Conservation (phyloP, 1,140 invertebrate species). For the Vanessa tameamea region DNA sequence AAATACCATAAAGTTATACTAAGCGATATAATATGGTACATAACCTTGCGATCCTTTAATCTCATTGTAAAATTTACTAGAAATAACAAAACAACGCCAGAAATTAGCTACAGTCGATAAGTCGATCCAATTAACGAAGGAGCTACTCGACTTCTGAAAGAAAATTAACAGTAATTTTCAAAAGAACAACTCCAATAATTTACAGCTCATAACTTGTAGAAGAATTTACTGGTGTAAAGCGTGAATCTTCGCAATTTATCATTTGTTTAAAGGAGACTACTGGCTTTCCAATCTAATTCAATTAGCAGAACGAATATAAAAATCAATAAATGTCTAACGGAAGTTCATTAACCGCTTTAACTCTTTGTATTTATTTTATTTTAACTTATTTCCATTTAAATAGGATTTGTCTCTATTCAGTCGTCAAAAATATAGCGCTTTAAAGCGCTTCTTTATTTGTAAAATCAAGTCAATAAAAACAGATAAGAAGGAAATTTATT, state of each 20-base stretch:
- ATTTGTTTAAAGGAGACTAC: constrained; percentile 46
- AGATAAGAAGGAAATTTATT: too few species aligned
- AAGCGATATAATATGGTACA: too few species aligned
- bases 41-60: too few species aligned
- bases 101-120: not conserved
- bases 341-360: too few species aligned
- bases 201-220: constrained; percentile 38
- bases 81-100: not conserved
- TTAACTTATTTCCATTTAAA: not conserved
- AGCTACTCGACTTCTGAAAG: constrained; percentile 10
- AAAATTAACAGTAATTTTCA: constrained; percentile 21
- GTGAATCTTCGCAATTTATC: constrained; percentile 57
- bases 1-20: too few species aligned
- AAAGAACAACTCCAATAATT: constrained; percentile 37
- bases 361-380: not conserved
- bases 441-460: too few species aligned
- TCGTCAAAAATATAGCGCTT: too few species aligned
- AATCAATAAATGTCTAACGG: constrained; percentile 11
- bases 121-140: constrained; percentile 13
- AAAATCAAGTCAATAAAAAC: too few species aligned
- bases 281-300: constrained; percentile 51
- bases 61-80: too few species aligned
- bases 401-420: too few species aligned
- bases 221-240: constrained; percentile 52
- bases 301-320: constrained; percentile 45